phyloP scores from a whole-genome alignment of 1,140 invertebrate genomes.

The Teleopsis dalmanni region DNA sequence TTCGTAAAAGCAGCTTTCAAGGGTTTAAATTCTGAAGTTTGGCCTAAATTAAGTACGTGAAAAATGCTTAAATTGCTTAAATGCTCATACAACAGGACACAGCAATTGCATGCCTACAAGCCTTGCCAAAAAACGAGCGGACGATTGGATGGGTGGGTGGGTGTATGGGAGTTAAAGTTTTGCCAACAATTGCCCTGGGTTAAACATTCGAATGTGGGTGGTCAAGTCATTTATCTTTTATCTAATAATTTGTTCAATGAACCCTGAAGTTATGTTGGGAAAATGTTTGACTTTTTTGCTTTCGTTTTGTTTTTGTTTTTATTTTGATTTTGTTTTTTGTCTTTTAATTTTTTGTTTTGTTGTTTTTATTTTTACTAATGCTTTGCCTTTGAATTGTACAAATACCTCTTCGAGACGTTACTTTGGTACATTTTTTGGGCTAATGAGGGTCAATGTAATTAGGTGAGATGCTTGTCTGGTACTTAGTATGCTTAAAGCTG shows the following conservation, averaged over 20 bases:
- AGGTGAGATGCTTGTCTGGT: constrained; percentile 7
- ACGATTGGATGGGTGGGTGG: too few species aligned
- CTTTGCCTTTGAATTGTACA: neutral
- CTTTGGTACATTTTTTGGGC: neutral
- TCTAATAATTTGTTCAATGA: constrained; percentile 13
- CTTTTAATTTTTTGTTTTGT: neutral
- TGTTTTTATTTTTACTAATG: neutral
- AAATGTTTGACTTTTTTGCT: constrained; percentile 6
- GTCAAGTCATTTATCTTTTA: constrained; percentile 7
- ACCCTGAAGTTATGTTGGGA: constrained; percentile 11
- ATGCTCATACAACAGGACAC: too few species aligned
- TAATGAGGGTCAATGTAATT: constrained; percentile 10
- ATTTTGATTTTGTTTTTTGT: neutral
- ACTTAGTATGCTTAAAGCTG: too few species aligned
- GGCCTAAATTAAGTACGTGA: too few species aligned
- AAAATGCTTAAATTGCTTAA: too few species aligned
- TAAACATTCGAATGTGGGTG: too few species aligned
- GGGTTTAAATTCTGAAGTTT: too few species aligned
- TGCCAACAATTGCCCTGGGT: too few species aligned
- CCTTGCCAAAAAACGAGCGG: too few species aligned
- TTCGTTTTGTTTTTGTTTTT: neutral
- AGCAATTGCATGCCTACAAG: too few species aligned
- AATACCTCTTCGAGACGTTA: neutral
- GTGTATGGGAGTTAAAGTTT: too few species aligned
- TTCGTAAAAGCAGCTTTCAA: too few species aligned